phyloP scores from a whole-genome alignment of 2,797 vertebrate species.

The Eulemur rubriventer region DNA sequence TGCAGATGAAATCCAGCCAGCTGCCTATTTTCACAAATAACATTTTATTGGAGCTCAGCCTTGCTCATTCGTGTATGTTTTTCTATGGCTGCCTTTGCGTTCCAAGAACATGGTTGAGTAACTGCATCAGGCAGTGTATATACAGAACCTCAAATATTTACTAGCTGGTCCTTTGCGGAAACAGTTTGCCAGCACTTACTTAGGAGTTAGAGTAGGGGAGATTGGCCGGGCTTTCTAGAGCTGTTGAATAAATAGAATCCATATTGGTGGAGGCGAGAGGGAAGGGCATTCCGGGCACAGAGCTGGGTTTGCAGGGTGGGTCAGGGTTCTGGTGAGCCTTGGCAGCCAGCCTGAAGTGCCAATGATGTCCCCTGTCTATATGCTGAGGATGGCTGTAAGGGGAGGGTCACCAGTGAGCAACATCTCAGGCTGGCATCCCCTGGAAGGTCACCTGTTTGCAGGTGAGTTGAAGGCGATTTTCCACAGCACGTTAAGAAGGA shows the following conservation, averaged over 20 bases:
- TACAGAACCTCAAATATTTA: no score
- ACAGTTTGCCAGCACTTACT: neutral
- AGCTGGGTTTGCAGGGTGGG: fast-evolving
- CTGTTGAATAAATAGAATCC: fast-evolving
- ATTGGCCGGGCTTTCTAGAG: neutral
- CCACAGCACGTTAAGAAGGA: neutral
- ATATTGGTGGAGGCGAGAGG: neutral
- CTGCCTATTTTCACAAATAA: neutral
- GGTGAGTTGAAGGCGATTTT: neutral
- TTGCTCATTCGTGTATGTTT: fast-evolving
- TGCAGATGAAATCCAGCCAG: neutral
- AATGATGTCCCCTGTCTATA: fast-evolving
- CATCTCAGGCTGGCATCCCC: neutral
- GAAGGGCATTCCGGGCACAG: fast-evolving
- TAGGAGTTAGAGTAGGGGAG: neutral
- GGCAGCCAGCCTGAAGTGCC: neutral
- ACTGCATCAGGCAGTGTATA: fast-evolving
- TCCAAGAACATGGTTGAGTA: fast-evolving
- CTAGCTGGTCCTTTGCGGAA: no score
- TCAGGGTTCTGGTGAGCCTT: neutral
- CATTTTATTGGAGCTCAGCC: fast-evolving
- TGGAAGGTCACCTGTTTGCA: neutral
- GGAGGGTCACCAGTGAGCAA: neutral
- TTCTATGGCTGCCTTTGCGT: neutral
- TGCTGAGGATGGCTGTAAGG: neutral